These are phyloP conservation scores for Alloscopus bannaensis DNA, from an alignment of 2,888 invertebrate genomes.

Conservation along the genomic window DNA sequence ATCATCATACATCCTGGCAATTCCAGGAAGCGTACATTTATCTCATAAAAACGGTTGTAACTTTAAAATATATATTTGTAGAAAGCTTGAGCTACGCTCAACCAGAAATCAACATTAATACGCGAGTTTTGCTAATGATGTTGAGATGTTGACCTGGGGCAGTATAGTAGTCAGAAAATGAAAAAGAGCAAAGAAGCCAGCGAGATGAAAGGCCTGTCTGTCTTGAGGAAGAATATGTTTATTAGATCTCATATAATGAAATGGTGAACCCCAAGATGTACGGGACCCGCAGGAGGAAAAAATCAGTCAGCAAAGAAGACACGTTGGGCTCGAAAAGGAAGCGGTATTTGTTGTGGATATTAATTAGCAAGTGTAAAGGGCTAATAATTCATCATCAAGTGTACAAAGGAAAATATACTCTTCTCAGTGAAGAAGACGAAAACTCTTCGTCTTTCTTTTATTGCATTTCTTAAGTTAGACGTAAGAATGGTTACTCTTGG, in stretches of 20 bases:
- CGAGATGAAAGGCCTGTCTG: slow-evolving; percentile 13
- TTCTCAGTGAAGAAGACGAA: not conserved
- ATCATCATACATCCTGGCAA: too few relatives aligned
- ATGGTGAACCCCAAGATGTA: not conserved
- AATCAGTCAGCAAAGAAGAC: not conserved
- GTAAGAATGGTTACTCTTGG: slow-evolving; percentile 9
- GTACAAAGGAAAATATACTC: slow-evolving; percentile 21
- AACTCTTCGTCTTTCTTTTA: not conserved
- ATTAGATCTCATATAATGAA: not conserved
- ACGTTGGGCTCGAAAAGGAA: slow-evolving; percentile 4
- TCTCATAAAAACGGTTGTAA: too few relatives aligned
- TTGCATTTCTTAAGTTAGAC: not conserved
- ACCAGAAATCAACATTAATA: slow-evolving; percentile 16
- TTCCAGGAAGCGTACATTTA: too few relatives aligned
- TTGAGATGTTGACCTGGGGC: slow-evolving; percentile 59
- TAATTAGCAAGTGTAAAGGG: slow-evolving; percentile 58
- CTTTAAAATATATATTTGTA: too few relatives aligned
- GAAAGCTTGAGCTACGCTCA: too few relatives aligned
- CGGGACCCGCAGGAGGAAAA: not conserved
- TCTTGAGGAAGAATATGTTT: slow-evolving; percentile 30
- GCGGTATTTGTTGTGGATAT: slow-evolving; percentile 53
- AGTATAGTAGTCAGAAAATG: slow-evolving; percentile 16
- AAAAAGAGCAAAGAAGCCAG: slow-evolving; percentile 3
- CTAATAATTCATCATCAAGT: slow-evolving; percentile 61
- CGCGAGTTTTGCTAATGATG: slow-evolving; percentile 39